Percentiles rank a stretch among this genome's conserved stretches.
These are phyloP conservation scores for Chromobotia macracanthus DNA, from an alignment of 2,797 vertebrate species.

Conservation along the genomic window DNA sequence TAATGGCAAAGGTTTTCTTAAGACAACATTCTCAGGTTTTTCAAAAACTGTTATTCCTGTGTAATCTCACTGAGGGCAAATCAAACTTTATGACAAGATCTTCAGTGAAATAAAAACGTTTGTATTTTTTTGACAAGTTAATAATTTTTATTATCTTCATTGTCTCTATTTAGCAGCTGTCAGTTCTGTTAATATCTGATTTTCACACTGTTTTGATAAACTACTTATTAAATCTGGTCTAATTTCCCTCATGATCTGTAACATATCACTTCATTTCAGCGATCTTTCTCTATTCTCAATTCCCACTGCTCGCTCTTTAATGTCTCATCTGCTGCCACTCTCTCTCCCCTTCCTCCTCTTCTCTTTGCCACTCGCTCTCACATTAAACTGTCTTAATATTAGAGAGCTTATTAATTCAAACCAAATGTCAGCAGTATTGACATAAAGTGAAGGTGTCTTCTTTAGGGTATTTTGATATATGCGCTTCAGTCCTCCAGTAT, in stretches of 20 bases:
- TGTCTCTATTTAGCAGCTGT: conserved; percentile 54
- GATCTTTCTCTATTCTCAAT: conserved; percentile 54
- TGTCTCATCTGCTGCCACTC: conserved; percentile 51
- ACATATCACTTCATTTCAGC: conserved; percentile 59
- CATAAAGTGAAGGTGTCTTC: conserved; percentile 77
- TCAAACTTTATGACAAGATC: neutral
- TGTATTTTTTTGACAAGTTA: conserved; percentile 13
- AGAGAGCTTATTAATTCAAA: conserved; percentile 75
- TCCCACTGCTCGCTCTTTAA: conserved; percentile 55
- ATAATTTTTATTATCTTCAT: conserved; percentile 44
- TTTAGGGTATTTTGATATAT: conserved; percentile 71
- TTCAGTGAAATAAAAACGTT: neutral
- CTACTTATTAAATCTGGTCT: conserved; percentile 58
- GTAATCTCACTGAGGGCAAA: neutral
- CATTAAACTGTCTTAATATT: conserved; percentile 65
- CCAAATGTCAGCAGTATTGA: conserved; percentile 80
- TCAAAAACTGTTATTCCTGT: neutral
- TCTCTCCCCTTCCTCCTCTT: conserved; percentile 40
- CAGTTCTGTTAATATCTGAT: conserved; percentile 50
- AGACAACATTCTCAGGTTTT: neutral
- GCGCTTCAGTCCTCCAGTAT: conserved; percentile 64
- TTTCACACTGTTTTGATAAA: conserved; percentile 53
- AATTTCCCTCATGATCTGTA: conserved; percentile 63
- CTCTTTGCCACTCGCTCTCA: conserved; percentile 41
- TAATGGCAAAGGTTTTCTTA: neutral